Evolutionary conservation across 2,113 vertebrate genomes (phyloP), one percentile per base, ranked within the genome.

Genomic region (Carassius gibelio): DNA sequence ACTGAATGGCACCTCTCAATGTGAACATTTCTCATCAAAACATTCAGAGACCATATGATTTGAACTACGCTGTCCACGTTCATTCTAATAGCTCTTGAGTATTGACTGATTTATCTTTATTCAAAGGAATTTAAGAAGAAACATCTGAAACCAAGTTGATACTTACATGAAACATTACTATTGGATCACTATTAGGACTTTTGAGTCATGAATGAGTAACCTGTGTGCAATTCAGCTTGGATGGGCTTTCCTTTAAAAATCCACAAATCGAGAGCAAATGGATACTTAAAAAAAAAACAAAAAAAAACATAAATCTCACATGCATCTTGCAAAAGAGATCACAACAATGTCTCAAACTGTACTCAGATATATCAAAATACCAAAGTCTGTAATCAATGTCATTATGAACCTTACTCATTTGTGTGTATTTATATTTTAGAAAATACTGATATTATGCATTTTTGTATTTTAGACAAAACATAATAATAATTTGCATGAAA

Each of bases 181-280:
- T 30, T 30, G 26, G 64, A 42, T 42, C 34, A 21, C 34, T 8
- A 8, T 69, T 19, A 36, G 15, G 66, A 36, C 15, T 36, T 72
- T n/a, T 74, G 55, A 55, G 17, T 3, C 8, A 3, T 36, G 66
- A 68, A 68, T 68, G 78, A 79, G 86, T 13, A 64, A 68, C 42
- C 10, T 83, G 23, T 55, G 21, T 17, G 23, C 62, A 26, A 64
- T 83, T 34, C 62, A 71, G 80, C 42, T 69, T 23, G 17, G 14
- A 26, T 26, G 11, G 62, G 13, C 23, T 13, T 68, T 34, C 11
- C 64, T 68, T 14, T 34, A 26, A 64, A 57, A 34, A n/a, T 59
- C 8, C 23, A 19, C 42, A 59, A 36, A 61, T 26, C 15, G 14
- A 2, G 26, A 66, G 26, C 26, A 5, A 62, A 62, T 0, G 3